A percentile compares a stretch with the other conserved stretches of the same genome.
phyloP scores from a whole-genome alignment of 1,140 invertebrate genomes.

The Gryon sp. region DNA sequence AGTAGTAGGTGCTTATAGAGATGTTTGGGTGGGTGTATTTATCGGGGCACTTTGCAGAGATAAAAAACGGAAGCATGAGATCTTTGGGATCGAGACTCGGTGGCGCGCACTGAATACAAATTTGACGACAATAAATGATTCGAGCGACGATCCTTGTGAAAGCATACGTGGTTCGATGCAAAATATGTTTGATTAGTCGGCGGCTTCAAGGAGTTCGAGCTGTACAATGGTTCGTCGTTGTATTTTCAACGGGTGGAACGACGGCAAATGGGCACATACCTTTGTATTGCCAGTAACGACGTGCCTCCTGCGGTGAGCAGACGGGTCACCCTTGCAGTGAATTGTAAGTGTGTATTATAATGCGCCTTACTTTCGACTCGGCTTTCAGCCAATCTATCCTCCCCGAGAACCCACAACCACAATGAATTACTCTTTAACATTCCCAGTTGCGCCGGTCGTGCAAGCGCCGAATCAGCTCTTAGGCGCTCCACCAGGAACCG shows the following conservation, averaged over 20 bases:
- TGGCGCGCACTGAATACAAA: constrained; percentile 40
- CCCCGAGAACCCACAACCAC: constrained; percentile 39
- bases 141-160: constrained; percentile 15
- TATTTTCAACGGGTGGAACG: constrained; percentile 88
- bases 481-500: constrained; percentile 88
- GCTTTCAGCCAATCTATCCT: constrained; percentile 52
- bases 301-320: constrained; percentile 94
- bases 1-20: constrained; percentile 32
- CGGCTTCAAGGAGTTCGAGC: constrained; percentile 76
- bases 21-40: constrained; percentile 56
- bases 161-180: constrained; percentile 50
- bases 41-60: constrained; percentile 47
- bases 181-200: constrained; percentile 64
- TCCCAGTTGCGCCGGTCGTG: constrained; percentile 88
- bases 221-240: constrained; percentile 86
- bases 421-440: constrained; percentile 64
- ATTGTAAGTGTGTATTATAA: constrained; percentile 86
- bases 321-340: constrained; percentile 90
- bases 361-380: constrained; percentile 63
- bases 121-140: constrained; percentile 52
- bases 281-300: constrained; percentile 93
- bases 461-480: constrained; percentile 90
- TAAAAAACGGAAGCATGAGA: constrained; percentile 37
- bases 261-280: constrained; percentile 91
- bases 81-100: not conserved